Base-by-base conservation (phyloP, 2,888 invertebrate species). In the Heliconius cydno region DNA sequence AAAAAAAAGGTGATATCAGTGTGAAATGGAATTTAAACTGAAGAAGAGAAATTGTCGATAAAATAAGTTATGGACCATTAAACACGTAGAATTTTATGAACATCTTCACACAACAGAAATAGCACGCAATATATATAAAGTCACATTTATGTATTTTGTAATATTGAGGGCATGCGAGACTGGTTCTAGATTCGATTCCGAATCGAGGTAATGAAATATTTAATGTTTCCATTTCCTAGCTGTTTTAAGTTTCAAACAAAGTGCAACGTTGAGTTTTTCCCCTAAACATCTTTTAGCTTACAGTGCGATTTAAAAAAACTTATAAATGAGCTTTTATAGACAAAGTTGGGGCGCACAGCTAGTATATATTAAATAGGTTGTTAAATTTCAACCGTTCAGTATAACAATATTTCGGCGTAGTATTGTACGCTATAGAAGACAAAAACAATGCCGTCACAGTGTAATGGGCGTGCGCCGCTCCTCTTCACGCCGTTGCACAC, bases 401-500 rank as follows among this genome's bases (percentile, higher is more conserved):
- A 34, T 25, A 65, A 65, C 25, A 78, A 73, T 66, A 73, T 46
- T 77, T 76, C 38, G 41, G 74, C 63, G 63, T 22, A 63, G 57
- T 57, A 22, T 57, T 34, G 30, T 34, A 30, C 38, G 38, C 28
- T 73, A 73, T 78, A 57, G 67, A 60, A 65, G 41, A 67, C 67
- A 67, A 52, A 73, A 72, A 78, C 78, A 67, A 78, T 52, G 78
- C 57, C 67, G 80, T 82, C 77, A 78, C 81, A 78, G 78, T 25
- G 57, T 80, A 73, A 57, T 73, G 75, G 72, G 76, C 75, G 67
- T 75, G 75, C 52, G 84, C 82, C 86, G 84, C 85, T 80, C 85
- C 84, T 81, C 83, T 87, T 86, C 86, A 86, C 86, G 88, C 83
- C 74, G 80, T 74, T 82, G 87, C 83, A 74, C 86, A 77, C 80